Evolutionary conservation across 2,797 vertebrate species (phyloP), one percentile per base, ranked within the genome.

Genomic region (Decapterus maruadsi): DNA sequence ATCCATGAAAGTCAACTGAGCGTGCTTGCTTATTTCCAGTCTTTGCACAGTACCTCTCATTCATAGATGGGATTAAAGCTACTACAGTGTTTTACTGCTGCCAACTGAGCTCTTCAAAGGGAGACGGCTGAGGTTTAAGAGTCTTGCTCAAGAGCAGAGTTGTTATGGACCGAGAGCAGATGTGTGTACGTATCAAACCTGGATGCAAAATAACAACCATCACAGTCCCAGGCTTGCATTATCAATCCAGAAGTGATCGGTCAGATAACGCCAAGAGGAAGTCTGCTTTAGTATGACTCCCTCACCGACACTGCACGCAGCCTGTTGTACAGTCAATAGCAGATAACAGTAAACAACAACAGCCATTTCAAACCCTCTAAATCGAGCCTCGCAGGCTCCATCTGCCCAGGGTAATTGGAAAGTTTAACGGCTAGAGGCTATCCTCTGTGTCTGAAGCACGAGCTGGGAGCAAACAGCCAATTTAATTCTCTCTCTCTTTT

Each of bases 371-470:
- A 68, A 82, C 65, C 65, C 51, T 80, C 70, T 80, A 84, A 90
- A 91, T 84, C 2, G 72, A 89, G 72, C 54, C 81, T 80, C 11
- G 11, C 77, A 74, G 82, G 83, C 83, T 88, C 89, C 81, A 89
- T 93, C 89, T 92, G 89, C 91, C 89, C 80, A 77, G 79, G 83
- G 90, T 93, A 93, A 93, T 93, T 92, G 92, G 85, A 93, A 92
- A 92, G 91, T 92, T 92, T 91, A 90, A 90, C 68, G 17, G 82
- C 87, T 86, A 55, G 53, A 89, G 82, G 89, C 91, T 84, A 81
- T 87, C 88, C 84, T 91, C 87, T 83, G 67, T 48, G 60, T 90
- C 86, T 92, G 89, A 90, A 86, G 78, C 70, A 29, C 72, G 78
- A 72, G 53, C 75, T 68, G 75, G 60, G 62, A 89, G 87, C 87